Conservation (phyloP, 2,888 invertebrate species). For the Hipparchia sbordonii region DNA sequence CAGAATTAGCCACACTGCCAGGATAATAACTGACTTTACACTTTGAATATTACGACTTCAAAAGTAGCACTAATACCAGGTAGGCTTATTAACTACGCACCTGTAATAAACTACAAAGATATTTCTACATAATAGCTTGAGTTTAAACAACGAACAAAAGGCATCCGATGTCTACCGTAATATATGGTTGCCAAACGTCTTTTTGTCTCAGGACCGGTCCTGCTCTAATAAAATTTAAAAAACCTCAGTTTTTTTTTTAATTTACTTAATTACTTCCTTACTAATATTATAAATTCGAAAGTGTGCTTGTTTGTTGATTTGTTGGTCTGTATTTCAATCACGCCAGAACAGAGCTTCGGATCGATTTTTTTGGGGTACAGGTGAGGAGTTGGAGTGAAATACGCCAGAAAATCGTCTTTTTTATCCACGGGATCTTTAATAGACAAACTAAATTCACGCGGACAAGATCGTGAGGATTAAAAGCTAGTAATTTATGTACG, state of each 20-base stretch:
- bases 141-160: conserved; percentile 36
- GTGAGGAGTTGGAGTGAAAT: neutral
- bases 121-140: conserved; percentile 27
- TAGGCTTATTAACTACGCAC: conserved; percentile 12
- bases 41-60: neutral
- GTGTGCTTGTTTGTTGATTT: neutral
- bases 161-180: conserved; percentile 34
- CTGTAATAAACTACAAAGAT: conserved; percentile 18
- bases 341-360: too few relatives aligned
- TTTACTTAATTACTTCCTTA: neutral
- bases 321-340: too few relatives aligned
- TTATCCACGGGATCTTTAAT: neutral
- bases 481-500: neutral
- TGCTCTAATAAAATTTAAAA: neutral
- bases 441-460: neutral
- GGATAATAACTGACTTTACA: neutral
- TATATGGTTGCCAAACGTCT: conserved; percentile 22
- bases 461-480: neutral
- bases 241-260: neutral
- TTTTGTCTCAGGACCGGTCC: neutral
- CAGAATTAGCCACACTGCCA: too few relatives aligned
- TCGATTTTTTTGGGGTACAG: too few relatives aligned
- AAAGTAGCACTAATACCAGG: neutral
- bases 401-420: neutral
- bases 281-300: neutral